Percentiles rank a stretch among this genome's conserved stretches.
Conservation (phyloP, 2,113 vertebrate genomes). For the Terrapene triunguis region DNA sequence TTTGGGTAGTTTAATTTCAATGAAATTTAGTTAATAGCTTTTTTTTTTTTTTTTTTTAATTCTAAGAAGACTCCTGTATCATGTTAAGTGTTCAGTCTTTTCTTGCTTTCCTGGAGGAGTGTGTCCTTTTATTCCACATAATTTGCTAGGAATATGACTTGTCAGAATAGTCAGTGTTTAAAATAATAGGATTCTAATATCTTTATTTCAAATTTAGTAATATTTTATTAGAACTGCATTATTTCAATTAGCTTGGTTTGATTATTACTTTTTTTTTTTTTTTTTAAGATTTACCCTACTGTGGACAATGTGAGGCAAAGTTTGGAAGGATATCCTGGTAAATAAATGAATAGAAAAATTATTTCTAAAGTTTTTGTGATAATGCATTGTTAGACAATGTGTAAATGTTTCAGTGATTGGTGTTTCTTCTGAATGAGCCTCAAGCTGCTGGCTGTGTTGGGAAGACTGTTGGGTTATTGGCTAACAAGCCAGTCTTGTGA, state of each 20-base stretch:
- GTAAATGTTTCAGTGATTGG: not conserved
- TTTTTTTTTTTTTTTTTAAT: not conserved
- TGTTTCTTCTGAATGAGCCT: not conserved
- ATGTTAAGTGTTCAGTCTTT: not conserved
- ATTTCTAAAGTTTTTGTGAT: not conserved
- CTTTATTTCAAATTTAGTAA: not conserved
- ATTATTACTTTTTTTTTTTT: not conserved
- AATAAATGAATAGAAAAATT: not conserved
- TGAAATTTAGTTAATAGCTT: not conserved
- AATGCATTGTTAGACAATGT: not conserved
- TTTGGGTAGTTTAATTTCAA: not conserved
- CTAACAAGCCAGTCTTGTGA: not conserved
- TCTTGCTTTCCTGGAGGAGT: not conserved
- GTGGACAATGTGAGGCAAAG: conserved; percentile 95
- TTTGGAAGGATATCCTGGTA: conserved; percentile 97
- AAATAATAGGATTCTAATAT: not conserved
- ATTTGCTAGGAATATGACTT: not conserved
- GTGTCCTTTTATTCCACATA: not conserved
- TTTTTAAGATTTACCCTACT: conserved; percentile 92
- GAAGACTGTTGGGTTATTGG: not conserved
- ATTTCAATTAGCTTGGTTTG: not conserved
- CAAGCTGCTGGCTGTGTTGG: not conserved
- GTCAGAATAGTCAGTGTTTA: not conserved
- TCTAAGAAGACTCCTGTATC: not conserved
- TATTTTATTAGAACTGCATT: not conserved